Percentiles rank a stretch among this genome's conserved stretches.
phyloP scores from a whole-genome alignment of 2,797 vertebrate species.

The Neomorphus geoffroyi region DNA sequence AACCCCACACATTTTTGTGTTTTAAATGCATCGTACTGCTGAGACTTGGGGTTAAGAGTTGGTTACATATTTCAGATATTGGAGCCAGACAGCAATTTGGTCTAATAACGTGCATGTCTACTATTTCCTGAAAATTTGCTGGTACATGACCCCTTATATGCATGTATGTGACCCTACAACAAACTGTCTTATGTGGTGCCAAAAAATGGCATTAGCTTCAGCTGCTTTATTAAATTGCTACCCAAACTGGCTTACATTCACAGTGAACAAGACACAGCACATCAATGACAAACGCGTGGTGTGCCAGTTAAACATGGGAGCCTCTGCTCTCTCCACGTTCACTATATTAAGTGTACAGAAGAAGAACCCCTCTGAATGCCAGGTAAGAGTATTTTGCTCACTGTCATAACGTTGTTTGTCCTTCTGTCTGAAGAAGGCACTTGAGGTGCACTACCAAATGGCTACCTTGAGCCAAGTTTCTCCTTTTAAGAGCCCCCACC shows the following conservation, averaged over 20 bases:
- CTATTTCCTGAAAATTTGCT: constrained; percentile 68
- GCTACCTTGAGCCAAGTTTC: neutral
- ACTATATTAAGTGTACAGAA: neutral
- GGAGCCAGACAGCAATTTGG: constrained; percentile 51
- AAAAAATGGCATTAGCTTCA: constrained; percentile 37
- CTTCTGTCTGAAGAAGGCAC: neutral
- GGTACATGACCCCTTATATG: constrained; percentile 44
- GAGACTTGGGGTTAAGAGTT: neutral
- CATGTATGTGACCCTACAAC: constrained; percentile 43
- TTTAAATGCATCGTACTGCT: neutral
- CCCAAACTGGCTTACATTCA: neutral
- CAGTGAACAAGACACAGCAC: neutral
- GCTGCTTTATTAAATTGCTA: constrained; percentile 35
- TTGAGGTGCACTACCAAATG: neutral
- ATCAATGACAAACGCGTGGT: rapidly evolving
- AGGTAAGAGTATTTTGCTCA: neutral
- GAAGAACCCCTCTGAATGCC: neutral
- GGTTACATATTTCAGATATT: constrained; percentile 43
- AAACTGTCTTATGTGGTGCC: constrained; percentile 40
- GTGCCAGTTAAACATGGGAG: neutral
- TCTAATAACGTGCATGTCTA: constrained; percentile 39
- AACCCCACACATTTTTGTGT: neutral
- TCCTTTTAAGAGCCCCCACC: neutral
- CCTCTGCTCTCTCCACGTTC: rapidly evolving
- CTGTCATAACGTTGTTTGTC: neutral